These are phyloP conservation scores for Nyctereutes procyonoides DNA, from an alignment of 2,113 vertebrate species.

Conservation along the genomic window DNA sequence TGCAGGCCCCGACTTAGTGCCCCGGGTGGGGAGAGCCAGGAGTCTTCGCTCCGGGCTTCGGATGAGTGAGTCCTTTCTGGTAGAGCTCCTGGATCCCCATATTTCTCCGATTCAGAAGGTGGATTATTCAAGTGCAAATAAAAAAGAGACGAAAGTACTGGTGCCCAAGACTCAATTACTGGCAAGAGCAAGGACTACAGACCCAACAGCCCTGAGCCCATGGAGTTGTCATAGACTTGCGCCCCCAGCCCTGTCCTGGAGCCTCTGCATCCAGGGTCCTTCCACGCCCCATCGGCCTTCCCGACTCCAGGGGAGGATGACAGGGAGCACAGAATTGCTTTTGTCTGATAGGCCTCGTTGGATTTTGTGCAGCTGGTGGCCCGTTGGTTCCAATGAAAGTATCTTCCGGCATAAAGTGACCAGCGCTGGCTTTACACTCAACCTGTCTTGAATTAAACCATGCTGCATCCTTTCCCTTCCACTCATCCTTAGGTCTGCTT, in stretches of 20 bases:
- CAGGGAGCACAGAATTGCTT: background rate
- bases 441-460: constrained; percentile 64
- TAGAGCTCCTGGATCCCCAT: background rate
- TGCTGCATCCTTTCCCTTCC: background rate
- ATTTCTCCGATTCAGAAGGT: background rate
- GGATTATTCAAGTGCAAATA: background rate
- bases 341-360: constrained; percentile 44
- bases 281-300: background rate
- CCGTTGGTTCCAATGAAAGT: constrained; percentile 52
- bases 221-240: background rate
- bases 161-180: background rate
- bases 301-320: background rate
- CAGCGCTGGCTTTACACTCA: constrained; percentile 11
- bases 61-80: background rate
- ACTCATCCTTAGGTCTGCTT: constrained; percentile 17
- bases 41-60: background rate
- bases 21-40: background rate
- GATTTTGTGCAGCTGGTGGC: constrained; percentile 42
- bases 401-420: constrained; percentile 32
- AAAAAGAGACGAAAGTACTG: background rate
- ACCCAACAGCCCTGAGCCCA: background rate
- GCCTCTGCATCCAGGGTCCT: background rate
- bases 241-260: background rate
- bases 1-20: background rate
- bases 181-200: background rate